phyloP scores from a whole-genome alignment of 2,888 invertebrate species.

The Exephanes ischioxanthus region DNA sequence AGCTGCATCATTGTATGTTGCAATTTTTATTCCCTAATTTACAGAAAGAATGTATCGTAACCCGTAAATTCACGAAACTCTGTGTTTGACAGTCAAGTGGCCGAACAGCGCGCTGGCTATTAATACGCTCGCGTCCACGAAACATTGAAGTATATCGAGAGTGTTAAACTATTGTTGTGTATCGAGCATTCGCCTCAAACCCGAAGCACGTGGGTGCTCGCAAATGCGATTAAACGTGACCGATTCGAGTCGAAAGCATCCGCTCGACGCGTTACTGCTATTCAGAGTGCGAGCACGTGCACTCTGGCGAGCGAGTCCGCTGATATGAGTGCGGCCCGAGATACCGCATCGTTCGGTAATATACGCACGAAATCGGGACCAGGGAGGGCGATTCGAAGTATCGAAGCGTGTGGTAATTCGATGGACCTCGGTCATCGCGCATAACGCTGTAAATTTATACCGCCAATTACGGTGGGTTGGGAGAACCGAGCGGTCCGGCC shows the following conservation, averaged over 20 bases:
- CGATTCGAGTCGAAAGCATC: conserved; percentile 60
- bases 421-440: conserved; percentile 41
- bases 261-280: conserved; percentile 21
- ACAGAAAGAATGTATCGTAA: neutral
- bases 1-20: too few relatives aligned
- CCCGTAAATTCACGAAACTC: neutral
- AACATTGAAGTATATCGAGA: conserved; percentile 44
- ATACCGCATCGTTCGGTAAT: conserved; percentile 34
- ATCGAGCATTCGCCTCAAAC: conserved; percentile 37
- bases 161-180: conserved; percentile 47
- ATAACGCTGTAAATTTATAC: conserved; percentile 42
- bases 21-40: too few relatives aligned
- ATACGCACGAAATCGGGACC: neutral
- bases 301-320: conserved; percentile 12
- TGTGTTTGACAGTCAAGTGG: neutral
- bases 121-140: conserved; percentile 11
- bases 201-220: conserved; percentile 23
- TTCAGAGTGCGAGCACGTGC: conserved; percentile 53
- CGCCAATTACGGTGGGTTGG: conserved; percentile 15
- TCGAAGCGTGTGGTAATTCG: conserved; percentile 51
- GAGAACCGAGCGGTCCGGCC: neutral
- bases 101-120: neutral
- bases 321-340: conserved; percentile 38
- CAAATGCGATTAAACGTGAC: conserved; percentile 63
- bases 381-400: conserved; percentile 32